Percentiles rank a stretch among this genome's conserved stretches.
Evolutionary conservation across 2,113 vertebrate species (phyloP).

Genomic region (Podiceps cristatus): DNA sequence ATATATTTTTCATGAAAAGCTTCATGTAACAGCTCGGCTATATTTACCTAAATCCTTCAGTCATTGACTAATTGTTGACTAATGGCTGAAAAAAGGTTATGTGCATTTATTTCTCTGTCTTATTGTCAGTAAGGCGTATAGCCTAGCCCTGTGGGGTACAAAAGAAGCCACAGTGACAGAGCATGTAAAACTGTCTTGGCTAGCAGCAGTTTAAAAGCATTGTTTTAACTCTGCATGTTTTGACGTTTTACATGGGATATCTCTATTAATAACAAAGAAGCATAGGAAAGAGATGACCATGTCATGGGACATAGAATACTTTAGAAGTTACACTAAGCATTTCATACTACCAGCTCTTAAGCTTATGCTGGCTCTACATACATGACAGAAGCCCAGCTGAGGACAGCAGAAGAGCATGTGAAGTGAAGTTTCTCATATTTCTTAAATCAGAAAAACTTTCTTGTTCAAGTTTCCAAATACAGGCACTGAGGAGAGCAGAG

Average conservation of each 20-base stretch:
- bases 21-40: background rate
- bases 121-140: background rate
- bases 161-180: background rate
- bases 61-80: background rate
- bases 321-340: background rate
- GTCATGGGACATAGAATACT: background rate
- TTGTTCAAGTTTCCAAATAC: rapidly evolving
- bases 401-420: background rate
- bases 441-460: background rate
- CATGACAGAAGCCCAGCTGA: background rate
- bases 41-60: background rate
- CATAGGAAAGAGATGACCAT: background rate
- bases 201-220: background rate
- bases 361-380: background rate
- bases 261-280: background rate
- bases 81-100: background rate
- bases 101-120: background rate
- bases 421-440: background rate
- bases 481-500: background rate
- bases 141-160: background rate
- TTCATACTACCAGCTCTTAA: background rate
- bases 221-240: background rate
- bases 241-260: background rate
- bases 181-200: background rate
- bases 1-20: background rate